These are phyloP conservation scores for Gisinianus flammeolus DNA, from an alignment of 2,888 invertebrate genomes.

Conservation along the genomic window DNA sequence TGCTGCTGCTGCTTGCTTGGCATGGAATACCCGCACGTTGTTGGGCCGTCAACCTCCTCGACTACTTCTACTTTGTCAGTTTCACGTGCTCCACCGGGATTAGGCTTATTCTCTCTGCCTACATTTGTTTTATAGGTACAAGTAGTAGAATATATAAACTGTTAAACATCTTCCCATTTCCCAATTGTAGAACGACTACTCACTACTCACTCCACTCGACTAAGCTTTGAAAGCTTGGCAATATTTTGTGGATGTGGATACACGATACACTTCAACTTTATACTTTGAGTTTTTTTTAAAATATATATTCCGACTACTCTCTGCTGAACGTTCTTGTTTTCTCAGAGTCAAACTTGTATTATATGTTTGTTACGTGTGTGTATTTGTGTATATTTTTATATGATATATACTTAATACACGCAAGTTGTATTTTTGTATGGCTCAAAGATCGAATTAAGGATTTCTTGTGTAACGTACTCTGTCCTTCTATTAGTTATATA, in stretches of 20 bases:
- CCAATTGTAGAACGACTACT: slow-evolving; percentile 20
- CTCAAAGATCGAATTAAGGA: slow-evolving; percentile 15
- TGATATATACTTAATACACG: not conserved
- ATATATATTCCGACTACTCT: not conserved
- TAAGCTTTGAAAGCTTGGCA: slow-evolving; percentile 34
- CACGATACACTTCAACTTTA: slow-evolving; percentile 15
- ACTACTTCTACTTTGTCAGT: slow-evolving; percentile 35
- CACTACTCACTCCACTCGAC: not conserved
- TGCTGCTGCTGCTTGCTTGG: slow-evolving; percentile 12
- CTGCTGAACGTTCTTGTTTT: not conserved
- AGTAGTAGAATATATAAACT: slow-evolving; percentile 1
- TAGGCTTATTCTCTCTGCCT: slow-evolving; percentile 16
- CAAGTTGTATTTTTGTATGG: slow-evolving; percentile 5
- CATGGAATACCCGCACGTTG: slow-evolving; percentile 31
- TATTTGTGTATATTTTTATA: not conserved
- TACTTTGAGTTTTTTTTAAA: not conserved
- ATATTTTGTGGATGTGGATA: slow-evolving; percentile 26
- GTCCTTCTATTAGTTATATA: not conserved
- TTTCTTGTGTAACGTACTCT: not conserved
- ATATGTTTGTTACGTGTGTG: not conserved
- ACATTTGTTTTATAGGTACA: slow-evolving; percentile 14
- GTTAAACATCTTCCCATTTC: slow-evolving; percentile 27
- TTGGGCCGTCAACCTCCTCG: slow-evolving; percentile 36
- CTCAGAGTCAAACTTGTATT: too few relatives aligned
- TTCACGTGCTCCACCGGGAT: slow-evolving; percentile 37